Evolutionary conservation across 2,113 vertebrate genomes (phyloP).

Genomic region (Protobothrops mucrosquamatus): DNA sequence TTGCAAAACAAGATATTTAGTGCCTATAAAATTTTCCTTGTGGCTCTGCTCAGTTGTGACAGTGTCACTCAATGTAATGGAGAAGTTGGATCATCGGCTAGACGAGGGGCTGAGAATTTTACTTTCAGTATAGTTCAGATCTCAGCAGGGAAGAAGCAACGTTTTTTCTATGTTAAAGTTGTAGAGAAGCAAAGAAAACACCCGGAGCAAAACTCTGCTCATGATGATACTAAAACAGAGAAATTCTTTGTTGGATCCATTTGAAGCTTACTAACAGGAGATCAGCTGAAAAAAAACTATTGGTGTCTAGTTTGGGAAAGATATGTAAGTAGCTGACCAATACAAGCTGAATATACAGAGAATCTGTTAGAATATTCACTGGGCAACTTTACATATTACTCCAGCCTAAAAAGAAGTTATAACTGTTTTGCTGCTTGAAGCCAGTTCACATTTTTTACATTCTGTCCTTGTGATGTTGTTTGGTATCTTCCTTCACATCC

Average conservation of each 20-base stretch:
- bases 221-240: too few species aligned
- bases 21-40: not conserved
- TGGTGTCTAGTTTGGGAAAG: not conserved
- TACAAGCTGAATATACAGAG: not conserved
- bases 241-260: not conserved
- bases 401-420: not conserved
- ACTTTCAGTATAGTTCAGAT: not conserved
- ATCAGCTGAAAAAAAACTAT: not conserved
- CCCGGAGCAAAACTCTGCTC: not conserved
- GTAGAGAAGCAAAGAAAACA: not conserved
- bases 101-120: not conserved
- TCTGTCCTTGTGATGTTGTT: not conserved
- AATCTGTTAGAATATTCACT: not conserved
- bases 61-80: not conserved
- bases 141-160: too few species aligned
- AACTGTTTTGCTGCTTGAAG: not conserved
- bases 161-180: not conserved
- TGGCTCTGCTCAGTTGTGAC: too few species aligned
- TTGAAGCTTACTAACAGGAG: too few species aligned
- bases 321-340: too few species aligned
- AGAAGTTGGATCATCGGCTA: too few species aligned
- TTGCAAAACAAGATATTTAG: not conserved
- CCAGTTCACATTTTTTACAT: not conserved
- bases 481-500: not conserved
- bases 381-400: not conserved